A percentile compares a stretch with the other conserved stretches of the same genome.
Conservation (phyloP, 2,113 vertebrate species). For the Haemorhous mexicanus region DNA sequence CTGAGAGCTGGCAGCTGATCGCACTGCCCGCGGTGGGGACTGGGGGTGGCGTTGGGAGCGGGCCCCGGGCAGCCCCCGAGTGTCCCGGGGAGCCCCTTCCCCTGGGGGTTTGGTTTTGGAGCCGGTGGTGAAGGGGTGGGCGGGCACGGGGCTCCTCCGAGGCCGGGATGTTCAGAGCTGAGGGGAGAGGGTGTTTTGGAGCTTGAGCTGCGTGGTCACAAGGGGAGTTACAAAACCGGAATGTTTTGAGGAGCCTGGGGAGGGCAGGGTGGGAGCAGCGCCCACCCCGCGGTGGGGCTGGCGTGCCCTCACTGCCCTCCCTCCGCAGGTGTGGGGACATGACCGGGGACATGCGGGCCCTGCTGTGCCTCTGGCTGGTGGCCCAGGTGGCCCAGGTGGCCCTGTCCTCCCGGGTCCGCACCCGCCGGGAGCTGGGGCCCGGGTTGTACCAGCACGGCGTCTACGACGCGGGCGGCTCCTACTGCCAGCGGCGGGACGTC, state of each 20-base stretch:
- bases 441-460: conserved; percentile 86
- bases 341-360: conserved; percentile 27
- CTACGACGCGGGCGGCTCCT: conserved; percentile 84
- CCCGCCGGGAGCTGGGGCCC: conserved; percentile 77
- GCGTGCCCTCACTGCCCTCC: background rate
- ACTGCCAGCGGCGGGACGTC: conserved; percentile 83
- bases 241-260: rapidly evolving
- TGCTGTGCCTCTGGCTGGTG: conserved; percentile 71
- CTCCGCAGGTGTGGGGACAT: background rate
- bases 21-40: background rate
- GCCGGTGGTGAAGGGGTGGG: background rate
- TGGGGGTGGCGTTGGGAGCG: background rate
- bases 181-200: rapidly evolving
- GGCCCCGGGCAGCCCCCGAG: too few relatives aligned
- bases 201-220: background rate
- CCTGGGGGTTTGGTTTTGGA: background rate
- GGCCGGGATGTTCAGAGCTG: rapidly evolving
- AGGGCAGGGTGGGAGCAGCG: background rate
- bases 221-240: background rate
- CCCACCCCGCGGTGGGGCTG: background rate
- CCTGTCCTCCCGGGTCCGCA: conserved; percentile 8
- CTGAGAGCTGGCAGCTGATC: background rate
- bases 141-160: background rate
- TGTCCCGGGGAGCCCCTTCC: background rate
- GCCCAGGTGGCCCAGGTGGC: background rate